phyloP scores from a whole-genome alignment of 2,113 vertebrate genomes.

The Struthidea cinerea region DNA sequence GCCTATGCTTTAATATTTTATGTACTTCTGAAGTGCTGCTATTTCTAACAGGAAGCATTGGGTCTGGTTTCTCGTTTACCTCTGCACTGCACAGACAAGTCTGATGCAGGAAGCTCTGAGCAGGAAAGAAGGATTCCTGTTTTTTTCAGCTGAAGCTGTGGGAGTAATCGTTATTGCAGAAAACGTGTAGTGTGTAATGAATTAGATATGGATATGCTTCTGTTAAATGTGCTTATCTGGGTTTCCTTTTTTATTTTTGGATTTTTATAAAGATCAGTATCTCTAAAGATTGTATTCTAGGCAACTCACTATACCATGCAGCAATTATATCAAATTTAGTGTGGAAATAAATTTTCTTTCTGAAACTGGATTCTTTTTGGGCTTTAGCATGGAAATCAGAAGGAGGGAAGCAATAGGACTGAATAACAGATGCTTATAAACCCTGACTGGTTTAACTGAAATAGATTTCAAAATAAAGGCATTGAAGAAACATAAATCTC shows the following conservation, averaged over 20 bases:
- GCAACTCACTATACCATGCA: not conserved
- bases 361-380: not conserved
- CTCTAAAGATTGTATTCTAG: not conserved
- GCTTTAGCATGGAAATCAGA: not conserved
- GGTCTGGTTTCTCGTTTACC: not conserved
- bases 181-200: not conserved
- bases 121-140: not conserved
- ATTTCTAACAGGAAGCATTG: not conserved
- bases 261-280: not conserved
- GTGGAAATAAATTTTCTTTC: not conserved
- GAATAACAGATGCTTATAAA: not conserved
- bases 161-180: not conserved
- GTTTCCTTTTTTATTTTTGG: not conserved
- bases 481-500: not conserved
- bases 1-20: not conserved
- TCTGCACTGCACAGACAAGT: not conserved
- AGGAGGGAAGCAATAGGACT: not conserved
- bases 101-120: not conserved
- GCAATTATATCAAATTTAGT: not conserved
- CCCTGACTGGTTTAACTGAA: not conserved
- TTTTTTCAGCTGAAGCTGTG: not conserved
- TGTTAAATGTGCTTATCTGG: not conserved
- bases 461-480: not conserved
- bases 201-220: not conserved
- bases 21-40: not conserved